Conservation (phyloP, 2,113 vertebrate species). For the Empidonax alnorum region DNA sequence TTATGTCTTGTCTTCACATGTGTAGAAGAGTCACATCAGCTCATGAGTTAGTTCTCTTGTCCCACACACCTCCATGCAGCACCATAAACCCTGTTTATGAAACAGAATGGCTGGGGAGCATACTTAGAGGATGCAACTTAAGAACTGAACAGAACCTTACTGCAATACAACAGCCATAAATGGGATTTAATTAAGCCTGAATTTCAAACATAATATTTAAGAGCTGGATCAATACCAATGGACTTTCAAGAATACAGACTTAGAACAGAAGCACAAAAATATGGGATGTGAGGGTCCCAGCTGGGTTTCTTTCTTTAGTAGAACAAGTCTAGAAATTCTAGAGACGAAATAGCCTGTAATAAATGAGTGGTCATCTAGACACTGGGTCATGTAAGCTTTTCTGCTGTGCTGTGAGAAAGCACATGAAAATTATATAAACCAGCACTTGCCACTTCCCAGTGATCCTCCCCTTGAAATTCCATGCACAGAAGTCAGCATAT, state of each 20-base stretch:
- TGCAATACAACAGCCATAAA: background rate
- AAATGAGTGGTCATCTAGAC: background rate
- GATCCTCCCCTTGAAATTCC: background rate
- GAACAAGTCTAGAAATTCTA: background rate
- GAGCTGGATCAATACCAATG: background rate
- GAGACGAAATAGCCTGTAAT: background rate
- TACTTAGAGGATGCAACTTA: background rate
- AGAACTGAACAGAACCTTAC: background rate
- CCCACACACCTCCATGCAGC: background rate
- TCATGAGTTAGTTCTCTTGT: background rate
- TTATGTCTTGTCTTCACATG: background rate
- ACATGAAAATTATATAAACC: background rate
- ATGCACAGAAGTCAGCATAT: background rate
- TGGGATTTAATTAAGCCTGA: background rate
- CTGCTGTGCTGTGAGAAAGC: background rate
- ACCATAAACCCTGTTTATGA: background rate
- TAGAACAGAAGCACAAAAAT: background rate
- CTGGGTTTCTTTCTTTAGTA: background rate
- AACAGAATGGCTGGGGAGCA: background rate
- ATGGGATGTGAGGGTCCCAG: background rate
- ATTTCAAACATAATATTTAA: background rate
- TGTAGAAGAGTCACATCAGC: background rate
- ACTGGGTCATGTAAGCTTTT: background rate
- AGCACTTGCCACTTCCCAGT: background rate
- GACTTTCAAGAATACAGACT: background rate